Conservation (phyloP, 2,797 vertebrate species). For the Pteropus rufus region DNA sequence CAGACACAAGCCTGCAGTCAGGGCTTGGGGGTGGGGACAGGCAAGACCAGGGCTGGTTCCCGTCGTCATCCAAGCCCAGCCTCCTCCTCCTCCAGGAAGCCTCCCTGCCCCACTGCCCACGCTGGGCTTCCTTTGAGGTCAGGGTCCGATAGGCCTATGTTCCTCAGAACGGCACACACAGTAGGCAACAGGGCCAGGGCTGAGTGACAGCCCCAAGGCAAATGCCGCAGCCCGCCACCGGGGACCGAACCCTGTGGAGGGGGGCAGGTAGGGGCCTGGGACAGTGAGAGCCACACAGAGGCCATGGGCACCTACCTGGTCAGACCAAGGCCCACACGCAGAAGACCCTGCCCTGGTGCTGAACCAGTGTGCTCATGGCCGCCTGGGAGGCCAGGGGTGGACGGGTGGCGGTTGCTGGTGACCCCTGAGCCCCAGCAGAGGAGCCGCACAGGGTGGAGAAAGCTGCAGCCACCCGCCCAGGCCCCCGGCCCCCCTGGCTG, state of each 20-base stretch:
- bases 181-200: not conserved
- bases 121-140: not conserved
- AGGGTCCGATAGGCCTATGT: not conserved
- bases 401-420: accelerated
- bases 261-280: accelerated
- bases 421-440: not conserved
- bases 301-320: not conserved
- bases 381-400: not conserved
- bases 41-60: not conserved
- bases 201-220: not conserved
- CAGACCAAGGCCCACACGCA: not conserved
- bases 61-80: not conserved
- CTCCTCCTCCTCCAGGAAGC: not conserved
- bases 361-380: accelerated
- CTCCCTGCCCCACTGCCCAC: not conserved
- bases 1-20: not conserved
- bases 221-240: not conserved
- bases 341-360: not conserved
- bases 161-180: accelerated
- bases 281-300: not conserved
- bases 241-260: accelerated
- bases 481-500: not conserved
- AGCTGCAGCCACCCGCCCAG: too few species aligned
- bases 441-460: too few species aligned
- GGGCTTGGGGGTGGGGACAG: too few species aligned